A percentile compares a stretch with the other conserved stretches of the same genome.
phyloP scores from a whole-genome alignment of 2,113 vertebrate species.

The Centropus bengalensis region DNA sequence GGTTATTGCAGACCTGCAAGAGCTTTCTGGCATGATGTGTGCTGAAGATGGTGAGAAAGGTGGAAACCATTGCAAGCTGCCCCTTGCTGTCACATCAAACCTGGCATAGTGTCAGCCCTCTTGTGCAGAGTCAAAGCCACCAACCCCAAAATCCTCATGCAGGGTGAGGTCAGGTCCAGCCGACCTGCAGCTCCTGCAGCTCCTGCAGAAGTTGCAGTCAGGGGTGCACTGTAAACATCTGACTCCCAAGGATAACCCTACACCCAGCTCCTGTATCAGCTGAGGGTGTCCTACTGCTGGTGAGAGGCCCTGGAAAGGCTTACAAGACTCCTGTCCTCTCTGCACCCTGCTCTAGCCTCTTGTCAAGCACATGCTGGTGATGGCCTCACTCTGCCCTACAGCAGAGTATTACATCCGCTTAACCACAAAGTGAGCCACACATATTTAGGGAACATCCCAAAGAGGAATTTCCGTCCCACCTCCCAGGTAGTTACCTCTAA shows the following conservation, averaged over 20 bases:
- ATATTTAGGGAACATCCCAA: background rate
- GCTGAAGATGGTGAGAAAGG: background rate
- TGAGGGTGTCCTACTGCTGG: background rate
- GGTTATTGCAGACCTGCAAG: background rate
- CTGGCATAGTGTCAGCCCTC: background rate
- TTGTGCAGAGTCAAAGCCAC: background rate
- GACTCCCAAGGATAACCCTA: background rate
- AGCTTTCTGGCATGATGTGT: background rate
- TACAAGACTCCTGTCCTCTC: background rate
- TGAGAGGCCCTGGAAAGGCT: background rate
- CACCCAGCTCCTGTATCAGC: background rate
- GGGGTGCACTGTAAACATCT: background rate
- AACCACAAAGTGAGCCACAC: background rate
- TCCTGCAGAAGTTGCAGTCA: background rate
- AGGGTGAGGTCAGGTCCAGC: background rate
- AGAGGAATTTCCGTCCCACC: background rate
- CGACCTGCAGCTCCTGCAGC: background rate
- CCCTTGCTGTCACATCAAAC: background rate
- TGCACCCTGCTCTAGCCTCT: background rate
- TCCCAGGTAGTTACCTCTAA: background rate
- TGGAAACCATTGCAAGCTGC: background rate
- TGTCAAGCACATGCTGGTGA: background rate
- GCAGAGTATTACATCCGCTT: accelerated
- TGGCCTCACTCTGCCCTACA: too few species aligned
- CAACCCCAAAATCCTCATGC: background rate